Base-by-base conservation (phyloP, 2,888 invertebrate species). In the Eilema caniola region DNA sequence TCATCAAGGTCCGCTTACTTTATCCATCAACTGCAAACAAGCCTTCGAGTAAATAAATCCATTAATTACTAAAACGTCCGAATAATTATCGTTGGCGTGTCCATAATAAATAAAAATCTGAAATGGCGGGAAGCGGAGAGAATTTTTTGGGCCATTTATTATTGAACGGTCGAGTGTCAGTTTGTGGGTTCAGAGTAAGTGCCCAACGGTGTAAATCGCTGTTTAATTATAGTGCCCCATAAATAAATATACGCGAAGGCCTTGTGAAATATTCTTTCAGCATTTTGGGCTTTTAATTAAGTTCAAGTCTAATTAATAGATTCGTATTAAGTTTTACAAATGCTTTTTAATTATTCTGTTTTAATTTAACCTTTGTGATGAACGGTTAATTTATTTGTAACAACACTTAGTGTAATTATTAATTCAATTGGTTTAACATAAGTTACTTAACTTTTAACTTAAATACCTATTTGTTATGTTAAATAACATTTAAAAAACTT, bases 101-200 rank as follows among this genome's bases (percentile, higher is more conserved):
- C 71, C 61, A 69, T 68, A 71, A 72, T 80, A 73, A 80, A 80
- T 76, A 78, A 80, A 82, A 75, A 74, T 73, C 66, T 70, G 72
- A 73, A 75, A 71, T 79, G 75, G 72, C 74, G 62, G 63, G 59
- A 78, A 76, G 79, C 67, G 73, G 72, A 57, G 66, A 67, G 47
- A 62, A 74, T 74, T 79, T 81, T 80, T 78, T 60, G 65, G 75
- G 67, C 72, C 69, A 79, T 81, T 83, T 76, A 79, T 76, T 73
- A 71, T 76, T 67, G 70, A 70, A 72, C 61, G 70, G 72, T 69
- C 61, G 69, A 65, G 70, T 83, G 84, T 77, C 85, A 81, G 75
- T 74, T 79, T 83, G 76, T 67, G 73, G 76, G 70, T 71, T 69
- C 64, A 69, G 72, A 77, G 79, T 82, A 81, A 83, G 83, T 77